These are phyloP conservation scores for Villa cingulata DNA, from an alignment of 2,888 invertebrate species.

Conservation along the genomic window DNA sequence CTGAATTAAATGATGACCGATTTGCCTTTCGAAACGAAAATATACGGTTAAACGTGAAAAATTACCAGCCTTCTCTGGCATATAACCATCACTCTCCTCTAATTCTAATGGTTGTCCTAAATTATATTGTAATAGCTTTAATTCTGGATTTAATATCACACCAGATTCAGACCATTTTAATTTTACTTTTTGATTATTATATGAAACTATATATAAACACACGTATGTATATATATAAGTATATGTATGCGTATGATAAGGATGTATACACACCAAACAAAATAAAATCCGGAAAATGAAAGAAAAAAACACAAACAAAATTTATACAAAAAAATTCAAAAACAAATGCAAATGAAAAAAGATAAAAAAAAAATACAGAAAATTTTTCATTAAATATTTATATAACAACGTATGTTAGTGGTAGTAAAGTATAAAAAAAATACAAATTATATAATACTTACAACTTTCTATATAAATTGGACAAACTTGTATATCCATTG, in stretches of 20 bases:
- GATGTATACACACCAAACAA: background rate
- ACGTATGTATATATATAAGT: no score
- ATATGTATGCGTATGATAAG: no score
- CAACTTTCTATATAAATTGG: constrained; percentile 75
- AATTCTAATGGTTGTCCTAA: constrained; percentile 57
- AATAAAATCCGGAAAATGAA: no score
- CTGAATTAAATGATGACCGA: constrained; percentile 72
- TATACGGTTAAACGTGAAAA: constrained; percentile 65
- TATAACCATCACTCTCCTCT: constrained; percentile 58
- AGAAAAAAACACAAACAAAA: background rate
- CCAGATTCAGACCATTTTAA: constrained; percentile 62
- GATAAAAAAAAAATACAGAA: background rate
- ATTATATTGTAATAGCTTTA: constrained; percentile 67
- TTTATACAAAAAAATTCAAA: no score
- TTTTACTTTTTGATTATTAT: constrained; percentile 60
- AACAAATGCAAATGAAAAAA: background rate
- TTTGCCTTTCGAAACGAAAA: constrained; percentile 69
- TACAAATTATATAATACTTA: constrained; percentile 38
- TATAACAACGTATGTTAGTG: background rate
- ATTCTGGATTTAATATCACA: constrained; percentile 64
- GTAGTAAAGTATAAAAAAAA: background rate
- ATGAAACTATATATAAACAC: constrained; percentile 66
- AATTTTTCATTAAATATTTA: background rate
- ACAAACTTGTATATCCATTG: constrained; percentile 75
- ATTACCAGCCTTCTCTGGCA: constrained; percentile 69